A percentile compares a stretch with the other conserved stretches of the same genome.
These are phyloP conservation scores for Crossocerus cetratus DNA, from an alignment of 2,888 invertebrate species.

Conservation along the genomic window DNA sequence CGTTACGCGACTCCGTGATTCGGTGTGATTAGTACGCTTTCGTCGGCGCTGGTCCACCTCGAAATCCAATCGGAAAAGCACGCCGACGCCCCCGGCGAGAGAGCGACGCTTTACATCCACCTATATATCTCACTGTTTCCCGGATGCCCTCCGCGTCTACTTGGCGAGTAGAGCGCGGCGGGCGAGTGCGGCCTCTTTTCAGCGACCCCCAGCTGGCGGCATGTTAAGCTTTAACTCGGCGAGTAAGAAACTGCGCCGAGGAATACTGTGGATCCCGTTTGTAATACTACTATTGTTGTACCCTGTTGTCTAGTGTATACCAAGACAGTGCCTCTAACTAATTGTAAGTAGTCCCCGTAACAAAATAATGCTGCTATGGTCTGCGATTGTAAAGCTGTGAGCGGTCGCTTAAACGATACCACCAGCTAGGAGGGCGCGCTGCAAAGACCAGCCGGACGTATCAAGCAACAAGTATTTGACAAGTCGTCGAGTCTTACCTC, in stretches of 20 bases:
- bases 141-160: background rate
- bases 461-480: constrained; percentile 35
- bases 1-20: constrained; percentile 16
- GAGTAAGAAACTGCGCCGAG: background rate
- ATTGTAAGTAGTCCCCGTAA: background rate
- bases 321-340: constrained; percentile 2
- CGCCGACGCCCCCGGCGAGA: constrained; percentile 28
- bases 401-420: background rate
- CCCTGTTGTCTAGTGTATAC: background rate
- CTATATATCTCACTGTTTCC: background rate
- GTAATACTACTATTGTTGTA: background rate
- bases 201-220: no score
- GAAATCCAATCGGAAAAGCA: constrained; percentile 21
- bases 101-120: constrained; percentile 28
- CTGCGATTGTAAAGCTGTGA: constrained; percentile 3
- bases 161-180: background rate
- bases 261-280: background rate
- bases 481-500: constrained; percentile 39
- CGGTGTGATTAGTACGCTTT: constrained; percentile 6
- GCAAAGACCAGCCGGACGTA: background rate
- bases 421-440: background rate
- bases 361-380: background rate
- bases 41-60: constrained; percentile 14
- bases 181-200: no score
- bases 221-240: background rate